These are phyloP conservation scores for Sialis fuliginosa DNA, from an alignment of 2,888 invertebrate species.

Conservation along the genomic window DNA sequence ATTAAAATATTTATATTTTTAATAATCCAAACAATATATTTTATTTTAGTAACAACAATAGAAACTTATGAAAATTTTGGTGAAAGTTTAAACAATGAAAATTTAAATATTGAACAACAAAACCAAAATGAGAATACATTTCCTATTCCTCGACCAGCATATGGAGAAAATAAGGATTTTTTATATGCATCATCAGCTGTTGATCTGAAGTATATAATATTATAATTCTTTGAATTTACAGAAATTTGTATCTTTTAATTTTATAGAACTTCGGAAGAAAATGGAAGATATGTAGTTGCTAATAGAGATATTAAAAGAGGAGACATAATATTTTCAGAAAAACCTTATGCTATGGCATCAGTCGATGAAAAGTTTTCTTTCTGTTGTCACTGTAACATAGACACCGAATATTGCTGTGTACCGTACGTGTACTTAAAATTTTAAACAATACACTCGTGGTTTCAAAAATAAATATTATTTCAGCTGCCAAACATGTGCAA, in stretches of 20 bases:
- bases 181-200: conserved; percentile 34
- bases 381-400: background rate
- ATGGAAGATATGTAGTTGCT: conserved; percentile 49
- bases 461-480: conserved; percentile 8
- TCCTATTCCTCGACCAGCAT: conserved; percentile 24
- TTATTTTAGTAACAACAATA: background rate
- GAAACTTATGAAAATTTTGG: background rate
- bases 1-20: background rate
- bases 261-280: conserved; percentile 31
- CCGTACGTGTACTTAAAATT: background rate
- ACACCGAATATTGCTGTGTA: background rate
- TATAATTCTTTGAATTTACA: conserved; percentile 3
- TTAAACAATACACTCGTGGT: background rate
- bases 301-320: conserved; percentile 38
- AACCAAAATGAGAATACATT: conserved; percentile 11
- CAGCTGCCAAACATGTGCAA: conserved; percentile 49
- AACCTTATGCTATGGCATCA: conserved; percentile 33
- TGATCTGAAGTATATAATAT: conserved; percentile 22
- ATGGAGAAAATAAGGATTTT: conserved; percentile 32
- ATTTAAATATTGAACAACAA: background rate
- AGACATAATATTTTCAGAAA: conserved; percentile 61
- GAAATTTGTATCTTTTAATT: conserved; percentile 3
- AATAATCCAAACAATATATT: background rate
- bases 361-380: background rate
- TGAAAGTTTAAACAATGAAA: background rate